Percentiles rank a stretch among this genome's conserved stretches.
Evolutionary conservation across 1,140 invertebrate species (phyloP).

Genomic region (Hylaeus anthracinus): DNA sequence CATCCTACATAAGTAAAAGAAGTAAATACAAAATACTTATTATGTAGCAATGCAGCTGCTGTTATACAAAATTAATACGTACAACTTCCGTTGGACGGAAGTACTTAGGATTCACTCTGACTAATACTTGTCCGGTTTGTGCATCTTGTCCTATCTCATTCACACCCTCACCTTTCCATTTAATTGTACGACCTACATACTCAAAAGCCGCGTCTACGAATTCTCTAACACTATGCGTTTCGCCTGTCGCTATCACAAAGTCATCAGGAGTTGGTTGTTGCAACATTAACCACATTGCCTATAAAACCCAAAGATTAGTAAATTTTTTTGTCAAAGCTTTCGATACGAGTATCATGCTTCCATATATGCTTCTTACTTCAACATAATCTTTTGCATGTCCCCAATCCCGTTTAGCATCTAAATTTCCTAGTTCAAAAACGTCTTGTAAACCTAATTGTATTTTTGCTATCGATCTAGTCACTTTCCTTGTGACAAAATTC

Average conservation of each 20-base stretch:
- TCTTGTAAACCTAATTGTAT: constrained; percentile 94
- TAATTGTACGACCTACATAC: constrained; percentile 87
- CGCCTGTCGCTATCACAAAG: constrained; percentile 98
- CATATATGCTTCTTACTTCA: constrained; percentile 85
- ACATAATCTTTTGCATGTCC: constrained; percentile 99
- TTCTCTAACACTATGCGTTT: constrained; percentile 96
- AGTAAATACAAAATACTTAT: constrained; percentile 56
- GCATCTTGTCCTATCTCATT: constrained; percentile 95
- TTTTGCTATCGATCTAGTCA: constrained; percentile 98
- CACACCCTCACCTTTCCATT: constrained; percentile 93
- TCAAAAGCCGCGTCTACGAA: constrained; percentile 97
- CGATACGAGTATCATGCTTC: not conserved
- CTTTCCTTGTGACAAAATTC: constrained; percentile 99
- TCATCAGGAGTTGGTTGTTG: constrained; percentile 96
- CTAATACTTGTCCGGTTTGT: constrained; percentile 88
- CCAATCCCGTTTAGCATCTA: constrained; percentile 99
- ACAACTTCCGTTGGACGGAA: constrained; percentile 99
- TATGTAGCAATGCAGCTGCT: not conserved
- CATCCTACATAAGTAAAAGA: constrained; percentile 83
- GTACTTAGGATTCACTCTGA: constrained; percentile 96
- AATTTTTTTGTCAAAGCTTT: not conserved
- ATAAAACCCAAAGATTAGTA: constrained; percentile 55
- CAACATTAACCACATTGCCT: constrained; percentile 99
- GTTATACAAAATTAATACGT: constrained; percentile 75
- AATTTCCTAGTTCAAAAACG: constrained; percentile 95